Conservation (phyloP, 2,888 invertebrate species). For the Campaea margaritaria region DNA sequence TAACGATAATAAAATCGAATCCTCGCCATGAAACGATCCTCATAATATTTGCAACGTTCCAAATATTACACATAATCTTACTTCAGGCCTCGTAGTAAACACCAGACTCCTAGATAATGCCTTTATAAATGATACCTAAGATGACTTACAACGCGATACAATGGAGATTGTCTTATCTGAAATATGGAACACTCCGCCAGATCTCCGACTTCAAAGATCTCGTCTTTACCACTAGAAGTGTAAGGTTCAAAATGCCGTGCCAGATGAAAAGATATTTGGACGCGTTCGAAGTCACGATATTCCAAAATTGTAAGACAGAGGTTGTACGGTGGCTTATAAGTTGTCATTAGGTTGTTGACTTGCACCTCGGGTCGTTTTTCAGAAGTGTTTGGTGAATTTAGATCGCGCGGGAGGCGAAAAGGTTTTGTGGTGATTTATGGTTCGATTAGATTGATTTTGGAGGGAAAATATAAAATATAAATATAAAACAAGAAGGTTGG, state of each 20-base stretch:
- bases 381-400: constrained; percentile 4
- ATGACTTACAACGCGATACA: constrained; percentile 50
- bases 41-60: constrained; percentile 6
- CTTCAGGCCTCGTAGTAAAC: constrained; percentile 20
- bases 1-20: constrained; percentile 1
- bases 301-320: constrained; percentile 31
- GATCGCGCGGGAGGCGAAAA: background rate
- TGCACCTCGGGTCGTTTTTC: constrained; percentile 18
- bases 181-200: constrained; percentile 36
- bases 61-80: constrained; percentile 24
- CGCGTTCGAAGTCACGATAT: constrained; percentile 34
- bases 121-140: constrained; percentile 49
- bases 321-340: constrained; percentile 31
- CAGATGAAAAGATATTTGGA: constrained; percentile 30
- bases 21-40: background rate
- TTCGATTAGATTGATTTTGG: background rate
- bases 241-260: constrained; percentile 11
- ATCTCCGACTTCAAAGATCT: background rate
- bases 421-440: background rate
- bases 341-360: constrained; percentile 32
- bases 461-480: too few relatives aligned
- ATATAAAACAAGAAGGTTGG: too few relatives aligned
- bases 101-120: constrained; percentile 40
- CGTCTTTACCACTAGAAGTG: constrained; percentile 1
- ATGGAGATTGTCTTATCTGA: constrained; percentile 45